Percentiles rank a stretch among this genome's conserved stretches.
Evolutionary conservation across 2,113 vertebrate genomes (phyloP).

Genomic region (Misgurnus anguillicaudatus): DNA sequence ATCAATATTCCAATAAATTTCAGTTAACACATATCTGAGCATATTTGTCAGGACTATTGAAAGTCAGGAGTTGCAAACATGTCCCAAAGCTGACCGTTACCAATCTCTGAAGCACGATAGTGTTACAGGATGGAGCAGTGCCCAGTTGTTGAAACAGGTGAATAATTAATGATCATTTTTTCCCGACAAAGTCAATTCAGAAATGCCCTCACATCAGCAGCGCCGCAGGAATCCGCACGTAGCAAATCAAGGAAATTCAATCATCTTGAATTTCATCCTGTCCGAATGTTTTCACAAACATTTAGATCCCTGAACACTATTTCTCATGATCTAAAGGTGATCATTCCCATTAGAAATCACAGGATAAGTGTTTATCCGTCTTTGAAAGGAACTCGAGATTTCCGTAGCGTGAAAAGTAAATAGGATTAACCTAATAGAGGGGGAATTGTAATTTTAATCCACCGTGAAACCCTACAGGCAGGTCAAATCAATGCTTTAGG

Average conservation of each 20-base stretch:
- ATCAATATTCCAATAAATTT: too few species aligned
- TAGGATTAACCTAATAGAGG: slow-evolving; percentile 27
- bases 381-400: not conserved
- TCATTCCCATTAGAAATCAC: slow-evolving; percentile 6
- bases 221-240: not conserved
- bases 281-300: slow-evolving; percentile 39
- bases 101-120: slow-evolving; percentile 41
- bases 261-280: slow-evolving; percentile 39
- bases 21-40: not conserved
- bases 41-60: slow-evolving; percentile 22
- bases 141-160: slow-evolving; percentile 59
- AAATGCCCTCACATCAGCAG: slow-evolving; percentile 35
- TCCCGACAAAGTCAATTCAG: slow-evolving; percentile 53
- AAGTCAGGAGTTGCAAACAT: slow-evolving; percentile 19
- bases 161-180: slow-evolving; percentile 72
- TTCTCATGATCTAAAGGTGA: slow-evolving; percentile 26
- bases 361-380: not conserved
- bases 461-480: not conserved
- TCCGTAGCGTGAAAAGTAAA: not conserved
- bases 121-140: slow-evolving; percentile 67
- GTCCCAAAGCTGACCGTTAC: slow-evolving; percentile 19
- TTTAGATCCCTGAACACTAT: slow-evolving; percentile 6
- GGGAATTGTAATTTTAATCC: slow-evolving; percentile 4
- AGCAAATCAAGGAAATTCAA: not conserved
- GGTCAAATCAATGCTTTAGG: slow-evolving; percentile 8